Percentiles rank a stretch among this genome's conserved stretches.
Evolutionary conservation across 2,888 invertebrate genomes (phyloP).

Genomic region (Rotaria magnacalcarata): DNA sequence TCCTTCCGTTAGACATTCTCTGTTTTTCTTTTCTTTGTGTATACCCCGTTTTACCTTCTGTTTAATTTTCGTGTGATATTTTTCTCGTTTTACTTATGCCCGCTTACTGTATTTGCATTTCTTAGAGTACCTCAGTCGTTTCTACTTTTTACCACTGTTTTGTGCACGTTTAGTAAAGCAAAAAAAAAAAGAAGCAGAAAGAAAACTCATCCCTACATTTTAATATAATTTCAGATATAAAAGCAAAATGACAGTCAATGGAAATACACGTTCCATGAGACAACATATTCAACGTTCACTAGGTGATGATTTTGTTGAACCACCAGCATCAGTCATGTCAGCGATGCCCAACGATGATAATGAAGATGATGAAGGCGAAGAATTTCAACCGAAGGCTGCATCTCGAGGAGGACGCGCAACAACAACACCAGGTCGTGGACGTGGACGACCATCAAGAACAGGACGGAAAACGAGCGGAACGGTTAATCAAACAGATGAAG

Average conservation of each 20-base stretch:
- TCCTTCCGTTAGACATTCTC: neutral
- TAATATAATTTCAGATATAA: neutral
- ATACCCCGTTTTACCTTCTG: neutral
- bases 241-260: neutral
- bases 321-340: conserved; percentile 5
- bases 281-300: conserved; percentile 33
- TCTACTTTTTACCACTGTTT: neutral
- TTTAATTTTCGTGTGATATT: conserved; percentile 15
- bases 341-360: neutral
- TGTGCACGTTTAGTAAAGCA: neutral
- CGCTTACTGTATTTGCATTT: neutral
- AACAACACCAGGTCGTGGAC: neutral
- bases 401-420: neutral
- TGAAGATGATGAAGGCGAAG: conserved; percentile 5
- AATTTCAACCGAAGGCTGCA: neutral
- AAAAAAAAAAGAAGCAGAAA: neutral
- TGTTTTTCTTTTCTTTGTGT: neutral
- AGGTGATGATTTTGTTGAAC: conserved; percentile 27
- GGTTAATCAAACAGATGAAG: neutral
- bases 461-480: conserved; percentile 3
- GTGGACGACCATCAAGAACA: conserved; percentile 20
- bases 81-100: neutral
- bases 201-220: neutral
- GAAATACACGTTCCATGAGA: conserved; percentile 6
- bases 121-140: neutral